These are phyloP conservation scores for Seira sanloemensis DNA, from an alignment of 2,888 invertebrate genomes.

Conservation along the genomic window DNA sequence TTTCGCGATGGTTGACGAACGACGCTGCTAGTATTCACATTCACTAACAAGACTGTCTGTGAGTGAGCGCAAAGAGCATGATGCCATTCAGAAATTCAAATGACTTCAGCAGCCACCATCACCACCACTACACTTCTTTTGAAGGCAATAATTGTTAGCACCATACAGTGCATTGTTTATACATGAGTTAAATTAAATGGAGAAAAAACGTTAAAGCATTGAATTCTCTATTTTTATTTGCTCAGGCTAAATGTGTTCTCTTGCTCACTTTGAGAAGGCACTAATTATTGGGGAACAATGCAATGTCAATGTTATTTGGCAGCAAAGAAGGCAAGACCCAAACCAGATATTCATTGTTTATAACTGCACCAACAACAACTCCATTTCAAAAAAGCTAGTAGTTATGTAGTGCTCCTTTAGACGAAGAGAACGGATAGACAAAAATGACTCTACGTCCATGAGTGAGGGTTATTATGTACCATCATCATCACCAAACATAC, in stretches of 20 bases:
- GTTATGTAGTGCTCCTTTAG: background rate
- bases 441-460: background rate
- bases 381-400: background rate
- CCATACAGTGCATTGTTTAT: background rate
- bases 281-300: slow-evolving; percentile 69
- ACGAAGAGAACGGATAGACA: background rate
- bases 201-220: background rate
- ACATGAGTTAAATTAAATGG: background rate
- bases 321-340: slow-evolving; percentile 3
- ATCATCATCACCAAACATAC: background rate
- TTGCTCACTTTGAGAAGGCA: slow-evolving; percentile 34
- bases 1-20: too few relatives aligned
- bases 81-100: background rate
- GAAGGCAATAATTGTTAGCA: background rate
- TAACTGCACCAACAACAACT: background rate
- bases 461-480: background rate
- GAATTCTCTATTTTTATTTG: slow-evolving; percentile 24
- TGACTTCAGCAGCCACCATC: background rate
- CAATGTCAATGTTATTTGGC: slow-evolving; percentile 67
- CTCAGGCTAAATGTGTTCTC: slow-evolving; percentile 17
- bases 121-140: background rate
- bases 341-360: background rate
- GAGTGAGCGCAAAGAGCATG: too few relatives aligned
- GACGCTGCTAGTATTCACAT: background rate
- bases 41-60: background rate